phyloP scores from a whole-genome alignment of 2,113 vertebrate genomes.

The Corythoichthys haematopterus region DNA sequence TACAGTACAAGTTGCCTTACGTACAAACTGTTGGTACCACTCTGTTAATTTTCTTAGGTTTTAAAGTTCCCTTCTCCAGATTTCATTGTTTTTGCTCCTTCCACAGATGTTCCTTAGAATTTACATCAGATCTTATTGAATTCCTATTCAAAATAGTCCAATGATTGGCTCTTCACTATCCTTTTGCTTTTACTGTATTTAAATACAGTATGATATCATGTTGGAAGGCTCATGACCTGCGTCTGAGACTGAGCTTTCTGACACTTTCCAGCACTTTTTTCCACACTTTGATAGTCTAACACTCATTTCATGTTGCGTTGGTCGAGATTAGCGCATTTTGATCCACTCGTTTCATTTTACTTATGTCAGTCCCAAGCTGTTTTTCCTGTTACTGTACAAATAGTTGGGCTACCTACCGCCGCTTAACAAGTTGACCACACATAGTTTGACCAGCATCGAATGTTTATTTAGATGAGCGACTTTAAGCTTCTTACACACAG shows the following conservation, averaged over 20 bases:
- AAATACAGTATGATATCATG: no score
- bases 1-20: not conserved
- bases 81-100: no score
- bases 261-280: no score
- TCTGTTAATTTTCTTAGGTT: not conserved
- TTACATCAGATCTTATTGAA: no score
- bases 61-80: not conserved
- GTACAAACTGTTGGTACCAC: not conserved
- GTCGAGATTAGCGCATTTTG: not conserved
- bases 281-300: no score
- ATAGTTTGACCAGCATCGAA: constrained; percentile 22
- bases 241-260: no score
- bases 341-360: constrained; percentile 3
- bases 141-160: no score
- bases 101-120: no score
- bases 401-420: constrained; percentile 28
- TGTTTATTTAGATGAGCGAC: constrained; percentile 44
- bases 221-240: no score
- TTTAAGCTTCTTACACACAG: constrained; percentile 60
- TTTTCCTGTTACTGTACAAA: constrained; percentile 61
- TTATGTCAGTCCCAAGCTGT: constrained; percentile 11
- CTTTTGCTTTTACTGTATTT: no score
- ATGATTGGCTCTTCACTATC: no score
- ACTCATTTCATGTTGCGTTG: no score
- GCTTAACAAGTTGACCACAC: constrained; percentile 45